These are phyloP conservation scores for Aricia artaxerxes DNA, from an alignment of 2,888 invertebrate genomes.

Conservation along the genomic window DNA sequence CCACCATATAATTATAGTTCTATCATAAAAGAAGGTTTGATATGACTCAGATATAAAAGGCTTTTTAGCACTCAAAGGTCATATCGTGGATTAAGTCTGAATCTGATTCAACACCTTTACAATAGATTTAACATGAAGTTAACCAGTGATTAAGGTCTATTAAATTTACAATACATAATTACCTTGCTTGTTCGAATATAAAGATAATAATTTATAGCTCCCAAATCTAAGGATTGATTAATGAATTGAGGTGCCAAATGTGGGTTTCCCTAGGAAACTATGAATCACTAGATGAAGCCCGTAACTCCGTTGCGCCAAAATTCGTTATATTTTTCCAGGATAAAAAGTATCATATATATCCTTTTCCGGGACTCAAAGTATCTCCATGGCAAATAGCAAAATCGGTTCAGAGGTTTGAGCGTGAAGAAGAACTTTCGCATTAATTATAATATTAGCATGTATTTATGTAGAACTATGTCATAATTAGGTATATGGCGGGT, in stretches of 20 bases:
- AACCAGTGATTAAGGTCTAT: not conserved
- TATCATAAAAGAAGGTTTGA: too few relatives aligned
- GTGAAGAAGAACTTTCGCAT: too few relatives aligned
- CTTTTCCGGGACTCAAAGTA: too few relatives aligned
- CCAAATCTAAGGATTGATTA: not conserved
- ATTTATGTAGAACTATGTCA: not conserved
- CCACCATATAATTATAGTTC: too few relatives aligned
- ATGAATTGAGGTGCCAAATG: not conserved
- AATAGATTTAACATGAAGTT: not conserved
- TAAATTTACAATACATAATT: not conserved
- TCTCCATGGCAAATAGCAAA: too few relatives aligned
- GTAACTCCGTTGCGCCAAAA: too few relatives aligned
- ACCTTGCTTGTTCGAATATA: not conserved
- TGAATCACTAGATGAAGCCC: not conserved
- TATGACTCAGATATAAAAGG: not conserved
- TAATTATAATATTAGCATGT: too few relatives aligned
- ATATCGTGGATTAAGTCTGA: not conserved
- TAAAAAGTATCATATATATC: too few relatives aligned
- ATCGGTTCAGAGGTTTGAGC: too few relatives aligned
- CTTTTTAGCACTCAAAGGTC: not conserved
- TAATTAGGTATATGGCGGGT: slow-evolving; percentile 34
- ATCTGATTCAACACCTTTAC: not conserved
- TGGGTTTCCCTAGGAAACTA: not conserved
- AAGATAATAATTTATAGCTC: not conserved
- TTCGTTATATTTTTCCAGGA: too few relatives aligned